A percentile compares a stretch with the other conserved stretches of the same genome.
phyloP scores from a whole-genome alignment of 2,797 vertebrate genomes.

The Propithecus deckenii region DNA sequence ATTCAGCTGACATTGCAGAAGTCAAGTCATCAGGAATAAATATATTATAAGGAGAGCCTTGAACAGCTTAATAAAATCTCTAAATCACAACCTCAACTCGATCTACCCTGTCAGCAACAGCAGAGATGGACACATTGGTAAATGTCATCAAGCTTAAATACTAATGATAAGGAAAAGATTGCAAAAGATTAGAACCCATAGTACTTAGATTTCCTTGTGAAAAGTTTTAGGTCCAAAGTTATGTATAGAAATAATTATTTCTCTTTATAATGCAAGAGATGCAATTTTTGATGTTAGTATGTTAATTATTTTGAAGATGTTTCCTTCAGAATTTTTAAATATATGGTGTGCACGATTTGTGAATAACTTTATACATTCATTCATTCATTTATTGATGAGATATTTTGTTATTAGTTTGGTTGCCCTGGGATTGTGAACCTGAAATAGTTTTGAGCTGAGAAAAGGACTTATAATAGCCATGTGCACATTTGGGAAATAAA shows the following conservation, averaged over 20 bases:
- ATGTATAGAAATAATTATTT: not conserved
- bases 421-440: not conserved
- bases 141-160: slow-evolving; percentile 11
- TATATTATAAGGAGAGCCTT: slow-evolving; percentile 23
- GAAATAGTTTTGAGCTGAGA: not conserved
- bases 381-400: not conserved
- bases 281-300: not conserved
- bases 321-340: not conserved
- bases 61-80: slow-evolving; percentile 38
- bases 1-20: slow-evolving; percentile 40
- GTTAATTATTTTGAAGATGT: not conserved
- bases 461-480: not conserved
- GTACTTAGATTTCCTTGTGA: not conserved
- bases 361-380: not conserved
- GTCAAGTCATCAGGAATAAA: slow-evolving; percentile 34
- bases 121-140: not conserved
- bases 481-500: not conserved
- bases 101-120: not conserved
- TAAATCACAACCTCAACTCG: not conserved
- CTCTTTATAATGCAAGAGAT: not conserved
- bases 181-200: not conserved
- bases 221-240: not conserved
- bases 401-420: not conserved
- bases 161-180: not conserved
- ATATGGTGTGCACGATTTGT: not conserved